phyloP scores from a whole-genome alignment of 2,113 vertebrate species.

The Phyllostomus hastatus region DNA sequence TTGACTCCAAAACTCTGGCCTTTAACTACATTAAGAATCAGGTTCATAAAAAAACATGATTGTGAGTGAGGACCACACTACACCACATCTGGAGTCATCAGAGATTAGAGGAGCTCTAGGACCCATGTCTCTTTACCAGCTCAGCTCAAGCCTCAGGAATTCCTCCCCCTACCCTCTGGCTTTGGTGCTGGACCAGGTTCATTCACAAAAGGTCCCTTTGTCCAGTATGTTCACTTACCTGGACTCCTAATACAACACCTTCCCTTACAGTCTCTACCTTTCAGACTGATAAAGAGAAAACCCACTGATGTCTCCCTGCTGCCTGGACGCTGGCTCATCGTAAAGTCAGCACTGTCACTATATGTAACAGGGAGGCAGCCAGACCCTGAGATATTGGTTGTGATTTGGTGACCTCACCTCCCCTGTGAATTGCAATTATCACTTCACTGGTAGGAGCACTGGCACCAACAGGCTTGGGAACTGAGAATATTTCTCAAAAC shows the following conservation, averaged over 20 bases:
- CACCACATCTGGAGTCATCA: background rate
- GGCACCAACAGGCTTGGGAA: background rate
- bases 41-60: background rate
- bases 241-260: background rate
- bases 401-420: background rate
- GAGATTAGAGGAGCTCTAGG: too few relatives aligned
- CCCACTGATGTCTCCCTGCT: too few relatives aligned
- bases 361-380: rapidly evolving
- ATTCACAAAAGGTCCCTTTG: background rate
- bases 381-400: background rate
- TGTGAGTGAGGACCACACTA: background rate
- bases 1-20: background rate
- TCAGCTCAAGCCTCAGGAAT: background rate
- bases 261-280: background rate
- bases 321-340: background rate
- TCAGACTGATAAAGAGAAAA: background rate
- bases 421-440: background rate
- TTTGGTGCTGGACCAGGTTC: background rate
- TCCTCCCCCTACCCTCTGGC: background rate
- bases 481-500: background rate
- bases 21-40: background rate
- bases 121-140: background rate
- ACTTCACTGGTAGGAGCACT: too few relatives aligned
- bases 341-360: background rate
- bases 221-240: background rate